Base-by-base conservation (phyloP, 2,113 vertebrate species). In the Channa argus region DNA sequence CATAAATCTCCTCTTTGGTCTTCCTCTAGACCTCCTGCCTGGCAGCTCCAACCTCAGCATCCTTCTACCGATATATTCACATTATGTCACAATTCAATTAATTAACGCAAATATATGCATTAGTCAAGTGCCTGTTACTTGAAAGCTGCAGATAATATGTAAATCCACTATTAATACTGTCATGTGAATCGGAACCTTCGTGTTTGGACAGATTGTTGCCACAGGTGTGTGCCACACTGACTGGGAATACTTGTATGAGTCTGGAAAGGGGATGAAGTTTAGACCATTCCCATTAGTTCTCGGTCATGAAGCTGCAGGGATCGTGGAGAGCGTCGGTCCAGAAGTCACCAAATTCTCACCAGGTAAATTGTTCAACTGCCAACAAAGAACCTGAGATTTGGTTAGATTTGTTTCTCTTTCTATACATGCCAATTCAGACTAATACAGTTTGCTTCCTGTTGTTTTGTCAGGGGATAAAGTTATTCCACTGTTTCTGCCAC, bases 401-500 rank as follows among this genome's bases (percentile, higher is more conserved):
- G 13, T 53, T 73, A 15, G 4, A 43, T 33, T 54, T 2, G 44
- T 60, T 56, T 43, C 12, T 39, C 11, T 2, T 47, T 51, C 50
- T 54, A 46, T 24, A 41, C 1, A 45, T 14, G 3, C 1, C 6
- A n/a, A 9, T n/a, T 54, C 36, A 37, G 49, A 11, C 34, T 59
- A 0, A 64, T 14, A 8, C 2, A 2, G 14, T 43, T 65, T 65
- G 4, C 5, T 56, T 61, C 77, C 46, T 45, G 44, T 75, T 63
- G 5, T 68, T 44, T 52, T 12, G 6, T 0, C 71, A 96, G 96
- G 96, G 15, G 95, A 96, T 77, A 94, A 94, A 84, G 95, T 96
- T 36, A 96, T 96, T 65, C 95, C 95, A 5, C 88, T 96, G 50
- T 93, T 94, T 52, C 37, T 88, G 63, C 94, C 96, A 2, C 93